A percentile compares a stretch with the other conserved stretches of the same genome.
phyloP scores from a whole-genome alignment of 2,113 vertebrate genomes.

The Gadus macrocephalus region DNA sequence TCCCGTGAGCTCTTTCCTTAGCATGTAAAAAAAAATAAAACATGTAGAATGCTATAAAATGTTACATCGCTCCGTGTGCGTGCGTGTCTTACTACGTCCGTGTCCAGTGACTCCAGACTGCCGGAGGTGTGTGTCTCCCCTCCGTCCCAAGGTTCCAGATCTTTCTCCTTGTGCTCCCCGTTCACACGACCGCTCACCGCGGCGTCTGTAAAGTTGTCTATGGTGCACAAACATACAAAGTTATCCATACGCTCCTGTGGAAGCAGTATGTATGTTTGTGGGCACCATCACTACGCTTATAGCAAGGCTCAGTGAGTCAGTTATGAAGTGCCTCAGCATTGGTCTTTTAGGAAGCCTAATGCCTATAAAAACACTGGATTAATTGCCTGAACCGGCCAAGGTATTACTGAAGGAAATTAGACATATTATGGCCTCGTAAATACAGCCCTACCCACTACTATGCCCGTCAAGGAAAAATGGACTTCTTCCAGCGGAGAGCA shows the following conservation, averaged over 20 bases:
- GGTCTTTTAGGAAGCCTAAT: conserved; percentile 3
- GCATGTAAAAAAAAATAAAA: neutral
- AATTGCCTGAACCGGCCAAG: conserved; percentile 18
- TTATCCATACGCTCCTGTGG: too few species aligned
- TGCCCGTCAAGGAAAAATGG: neutral
- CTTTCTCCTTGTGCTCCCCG: conserved; percentile 96
- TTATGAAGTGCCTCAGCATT: too few species aligned
- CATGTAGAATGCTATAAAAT: neutral
- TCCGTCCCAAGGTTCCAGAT: conserved; percentile 96
- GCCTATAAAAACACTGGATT: conserved; percentile 23
- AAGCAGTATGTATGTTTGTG: neutral
- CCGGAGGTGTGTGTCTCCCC: conserved; percentile 82
- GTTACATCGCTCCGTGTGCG: neutral
- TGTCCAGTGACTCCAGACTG: conserved; percentile 91
- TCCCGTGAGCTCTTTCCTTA: neutral
- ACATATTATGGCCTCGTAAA: neutral
- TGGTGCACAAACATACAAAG: conserved; percentile 33
- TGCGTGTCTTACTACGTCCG: conserved; percentile 79
- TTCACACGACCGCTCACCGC: conserved; percentile 90
- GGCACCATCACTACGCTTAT: neutral
- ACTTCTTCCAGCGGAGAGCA: neutral
- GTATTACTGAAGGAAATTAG: conserved; percentile 4
- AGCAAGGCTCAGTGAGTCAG: too few species aligned
- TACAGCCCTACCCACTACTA: neutral
- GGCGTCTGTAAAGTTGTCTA: conserved; percentile 96